A percentile compares a stretch with the other conserved stretches of the same genome.
Conservation (phyloP, 1,140 invertebrate genomes). For the Fopius arisanus region DNA sequence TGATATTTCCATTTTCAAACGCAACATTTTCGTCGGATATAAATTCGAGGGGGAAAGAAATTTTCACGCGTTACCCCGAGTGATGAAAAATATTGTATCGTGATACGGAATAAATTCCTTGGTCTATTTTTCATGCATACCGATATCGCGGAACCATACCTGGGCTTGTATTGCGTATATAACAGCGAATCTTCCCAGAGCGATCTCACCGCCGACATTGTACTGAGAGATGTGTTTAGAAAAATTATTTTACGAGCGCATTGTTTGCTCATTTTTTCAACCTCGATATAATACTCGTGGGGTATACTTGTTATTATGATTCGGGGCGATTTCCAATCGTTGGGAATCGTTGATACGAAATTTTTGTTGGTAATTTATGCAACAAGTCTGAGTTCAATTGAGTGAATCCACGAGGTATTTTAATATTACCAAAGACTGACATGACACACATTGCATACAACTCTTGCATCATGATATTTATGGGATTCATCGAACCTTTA, state of each 20-base stretch:
- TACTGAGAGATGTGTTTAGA: slow-evolving; percentile 10
- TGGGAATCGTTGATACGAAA: not conserved
- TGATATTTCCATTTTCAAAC: not conserved
- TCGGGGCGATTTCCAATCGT: not conserved
- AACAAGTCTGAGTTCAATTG: not conserved
- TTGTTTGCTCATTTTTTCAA: slow-evolving; percentile 7
- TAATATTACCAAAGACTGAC: not conserved
- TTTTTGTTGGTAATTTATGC: not conserved
- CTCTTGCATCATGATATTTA: too few relatives aligned
- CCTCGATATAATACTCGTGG: not conserved
- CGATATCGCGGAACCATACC: slow-evolving; percentile 1
- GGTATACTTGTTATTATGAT: not conserved
- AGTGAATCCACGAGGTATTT: not conserved
- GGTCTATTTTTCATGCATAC: slow-evolving; percentile 18
- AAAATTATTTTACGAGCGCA: slow-evolving; percentile 25
- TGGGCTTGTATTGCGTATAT: not conserved
- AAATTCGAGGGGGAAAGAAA: not conserved
- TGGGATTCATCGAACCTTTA: too few relatives aligned
- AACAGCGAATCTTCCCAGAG: not conserved
- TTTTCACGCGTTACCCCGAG: too few relatives aligned
- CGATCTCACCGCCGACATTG: slow-evolving; percentile 15
- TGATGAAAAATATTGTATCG: not conserved
- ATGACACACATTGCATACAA: not conserved
- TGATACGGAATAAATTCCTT: not conserved
- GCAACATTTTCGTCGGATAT: not conserved